These are phyloP conservation scores for Drosophila chauvacae DNA, from an alignment of 1,140 invertebrate genomes.

Conservation along the genomic window DNA sequence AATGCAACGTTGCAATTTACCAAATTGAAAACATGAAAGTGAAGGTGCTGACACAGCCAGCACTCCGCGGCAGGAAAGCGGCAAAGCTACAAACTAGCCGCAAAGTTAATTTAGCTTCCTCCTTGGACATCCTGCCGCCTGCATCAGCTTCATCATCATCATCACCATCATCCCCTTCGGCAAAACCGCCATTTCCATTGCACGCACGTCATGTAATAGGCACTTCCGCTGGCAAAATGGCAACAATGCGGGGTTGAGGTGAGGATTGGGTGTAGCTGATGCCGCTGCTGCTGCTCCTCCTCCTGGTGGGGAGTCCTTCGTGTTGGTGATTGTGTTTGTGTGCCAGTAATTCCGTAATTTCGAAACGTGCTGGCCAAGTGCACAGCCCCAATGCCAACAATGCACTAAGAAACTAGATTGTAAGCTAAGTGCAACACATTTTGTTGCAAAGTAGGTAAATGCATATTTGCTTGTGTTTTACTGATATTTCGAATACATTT, in stretches of 20 bases:
- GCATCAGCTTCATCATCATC: not conserved
- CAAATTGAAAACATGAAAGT: constrained; percentile 76
- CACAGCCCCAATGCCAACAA: constrained; percentile 30
- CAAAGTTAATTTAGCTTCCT: constrained; percentile 71
- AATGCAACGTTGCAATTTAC: constrained; percentile 73
- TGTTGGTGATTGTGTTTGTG: constrained; percentile 13
- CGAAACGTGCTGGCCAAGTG: constrained; percentile 47
- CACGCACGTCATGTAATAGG: constrained; percentile 71
- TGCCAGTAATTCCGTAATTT: constrained; percentile 75
- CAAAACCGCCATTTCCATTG: constrained; percentile 31
- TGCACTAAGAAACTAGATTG: constrained; percentile 3
- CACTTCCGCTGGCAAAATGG: constrained; percentile 72
- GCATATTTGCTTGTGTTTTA: not conserved
- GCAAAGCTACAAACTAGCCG: constrained; percentile 53
- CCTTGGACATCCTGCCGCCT: constrained; percentile 7
- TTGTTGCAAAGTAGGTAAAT: not conserved
- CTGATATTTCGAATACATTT: accelerated
- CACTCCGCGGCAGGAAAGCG: constrained; percentile 1
- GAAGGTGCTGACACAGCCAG: constrained; percentile 41
- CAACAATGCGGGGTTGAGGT: constrained; percentile 40
- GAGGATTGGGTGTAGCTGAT: not conserved
- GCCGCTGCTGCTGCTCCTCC: not conserved
- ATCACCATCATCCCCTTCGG: not conserved
- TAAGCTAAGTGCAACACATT: not conserved
- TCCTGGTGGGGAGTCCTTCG: not conserved